Evolutionary conservation across 2,888 invertebrate genomes (phyloP).

Genomic region (Brachyptera putata): DNA sequence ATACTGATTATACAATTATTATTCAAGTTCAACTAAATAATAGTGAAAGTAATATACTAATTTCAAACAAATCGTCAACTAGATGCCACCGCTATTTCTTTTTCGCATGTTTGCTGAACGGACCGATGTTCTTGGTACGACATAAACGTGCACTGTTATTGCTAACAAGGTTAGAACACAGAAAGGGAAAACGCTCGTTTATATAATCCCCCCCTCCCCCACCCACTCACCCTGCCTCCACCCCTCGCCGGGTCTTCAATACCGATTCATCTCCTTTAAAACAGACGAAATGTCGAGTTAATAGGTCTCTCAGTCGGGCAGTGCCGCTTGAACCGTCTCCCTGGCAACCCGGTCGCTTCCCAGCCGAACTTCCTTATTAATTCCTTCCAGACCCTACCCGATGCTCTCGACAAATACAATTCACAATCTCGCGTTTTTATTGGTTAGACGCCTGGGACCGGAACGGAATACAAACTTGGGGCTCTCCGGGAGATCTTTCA

Average conservation of each 20-base stretch:
- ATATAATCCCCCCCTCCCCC: neutral
- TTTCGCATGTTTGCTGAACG: too few relatives aligned
- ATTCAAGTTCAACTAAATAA: too few relatives aligned
- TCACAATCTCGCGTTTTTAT: neutral
- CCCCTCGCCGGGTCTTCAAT: neutral
- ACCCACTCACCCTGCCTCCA: neutral
- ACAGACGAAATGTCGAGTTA: slow-evolving; percentile 17
- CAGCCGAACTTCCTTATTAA: slow-evolving; percentile 7
- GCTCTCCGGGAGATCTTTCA: too few relatives aligned
- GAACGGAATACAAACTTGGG: too few relatives aligned
- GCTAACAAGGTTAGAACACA: slow-evolving; percentile 8
- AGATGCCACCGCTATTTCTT: too few relatives aligned
- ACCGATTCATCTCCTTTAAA: slow-evolving; percentile 20
- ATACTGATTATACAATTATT: too few relatives aligned
- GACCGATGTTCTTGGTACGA: slow-evolving; percentile 11
- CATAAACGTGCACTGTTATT: neutral
- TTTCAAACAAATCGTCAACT: too few relatives aligned
- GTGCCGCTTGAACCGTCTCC: slow-evolving; percentile 13
- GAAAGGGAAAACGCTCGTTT: slow-evolving; percentile 14
- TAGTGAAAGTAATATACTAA: too few relatives aligned
- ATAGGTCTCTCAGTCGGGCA: slow-evolving; percentile 11
- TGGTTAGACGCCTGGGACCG: neutral
- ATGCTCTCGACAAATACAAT: neutral
- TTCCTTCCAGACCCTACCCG: neutral
- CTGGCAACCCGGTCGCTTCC: neutral